These are phyloP conservation scores for Vombatus ursinus DNA, from an alignment of 2,113 vertebrate species.

Conservation along the genomic window DNA sequence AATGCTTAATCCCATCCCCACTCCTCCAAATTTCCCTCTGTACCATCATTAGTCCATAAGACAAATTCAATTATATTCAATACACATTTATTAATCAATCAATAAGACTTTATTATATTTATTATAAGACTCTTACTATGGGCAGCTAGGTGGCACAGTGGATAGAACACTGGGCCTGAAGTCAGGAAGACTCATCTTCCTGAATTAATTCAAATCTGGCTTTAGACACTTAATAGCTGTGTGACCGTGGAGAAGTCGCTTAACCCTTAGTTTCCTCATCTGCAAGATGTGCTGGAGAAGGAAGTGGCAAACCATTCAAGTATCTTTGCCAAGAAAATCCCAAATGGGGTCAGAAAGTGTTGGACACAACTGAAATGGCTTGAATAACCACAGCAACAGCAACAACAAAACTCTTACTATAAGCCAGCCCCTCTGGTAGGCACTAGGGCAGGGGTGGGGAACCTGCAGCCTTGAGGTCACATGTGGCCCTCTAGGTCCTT, in stretches of 20 bases:
- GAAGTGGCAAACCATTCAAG: background rate
- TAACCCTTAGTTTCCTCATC: background rate
- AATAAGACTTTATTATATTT: background rate
- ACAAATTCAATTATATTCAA: background rate
- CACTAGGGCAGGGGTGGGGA: background rate
- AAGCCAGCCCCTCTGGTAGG: background rate
- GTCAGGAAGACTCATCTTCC: background rate
- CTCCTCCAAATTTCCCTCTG: background rate
- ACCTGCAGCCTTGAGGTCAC: too few species aligned
- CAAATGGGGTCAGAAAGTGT: background rate
- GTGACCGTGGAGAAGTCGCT: background rate
- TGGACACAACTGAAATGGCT: background rate
- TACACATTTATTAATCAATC: background rate
- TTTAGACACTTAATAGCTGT: background rate
- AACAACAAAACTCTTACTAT: background rate
- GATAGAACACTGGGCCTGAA: background rate
- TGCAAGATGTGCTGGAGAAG: background rate
- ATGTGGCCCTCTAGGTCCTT: too few species aligned
- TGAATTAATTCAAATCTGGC: background rate
- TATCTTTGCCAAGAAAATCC: background rate
- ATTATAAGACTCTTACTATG: background rate
- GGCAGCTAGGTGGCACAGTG: background rate
- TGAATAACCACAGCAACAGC: background rate
- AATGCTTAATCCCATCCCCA: background rate
- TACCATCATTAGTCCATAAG: background rate